Base-by-base conservation (phyloP, 2,797 vertebrate genomes). In the Lagocephalus sceleratus region DNA sequence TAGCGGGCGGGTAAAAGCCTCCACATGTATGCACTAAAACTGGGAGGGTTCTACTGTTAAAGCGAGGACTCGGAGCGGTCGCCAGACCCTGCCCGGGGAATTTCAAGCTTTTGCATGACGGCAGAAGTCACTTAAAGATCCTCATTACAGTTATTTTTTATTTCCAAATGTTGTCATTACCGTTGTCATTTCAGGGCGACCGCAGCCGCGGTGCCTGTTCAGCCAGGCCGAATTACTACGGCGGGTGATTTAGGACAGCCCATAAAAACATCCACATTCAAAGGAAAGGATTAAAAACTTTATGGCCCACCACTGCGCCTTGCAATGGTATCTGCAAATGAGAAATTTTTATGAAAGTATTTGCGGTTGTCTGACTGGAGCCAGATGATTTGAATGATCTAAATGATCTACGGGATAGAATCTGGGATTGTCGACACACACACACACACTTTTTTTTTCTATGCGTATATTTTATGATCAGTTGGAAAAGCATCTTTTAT, bases 201-300 rank as follows among this genome's bases (percentile, higher is more conserved):
- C 71, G 64, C 79, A 73, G 73, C 61, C 51, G 60, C 45, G 47
- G 60, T 58, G 68, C 42, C 51, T 59, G 69, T 39, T 57, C 60
- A 62, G 57, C 25, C 63, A 25, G 40, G 20, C 8, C 19, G 57
- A 66, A 77, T 86, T 78, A 80, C 81, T 77, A 73, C 68, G 70
- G 63, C 82, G 76, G 68, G 77, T 76, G 73, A 60, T 73, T 76
- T 68, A 58, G 59, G 63, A 58, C 60, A 26, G 57, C 23, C 45
- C 55, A 68, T 81, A 71, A 79, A 80, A 78, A 78, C 59, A 81
- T 60, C 51, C 54, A 68, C 42, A 79, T 76, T 81, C 60, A 76
- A 60, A 57, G 68, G 56, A 76, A 76, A 81, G 75, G 71, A 83
- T 81, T 67, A 78, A 84, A 83, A 75, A 79, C 79, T 5, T 56